Conservation (phyloP, 1,140 invertebrate genomes). For the Oscheius sp. region DNA sequence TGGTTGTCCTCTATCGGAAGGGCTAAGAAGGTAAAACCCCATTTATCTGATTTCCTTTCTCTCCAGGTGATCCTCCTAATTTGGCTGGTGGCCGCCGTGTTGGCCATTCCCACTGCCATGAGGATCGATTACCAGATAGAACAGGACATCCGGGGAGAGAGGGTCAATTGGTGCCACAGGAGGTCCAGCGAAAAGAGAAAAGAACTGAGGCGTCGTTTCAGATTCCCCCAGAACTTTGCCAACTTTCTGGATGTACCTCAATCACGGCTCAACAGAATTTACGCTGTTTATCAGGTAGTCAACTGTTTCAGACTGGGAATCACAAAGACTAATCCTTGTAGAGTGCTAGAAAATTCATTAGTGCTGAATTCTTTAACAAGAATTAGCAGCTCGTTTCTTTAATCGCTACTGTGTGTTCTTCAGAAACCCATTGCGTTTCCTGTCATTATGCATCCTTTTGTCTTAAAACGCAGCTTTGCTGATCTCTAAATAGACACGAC, state of each 20-base stretch:
- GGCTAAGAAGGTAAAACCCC: conserved; percentile 68
- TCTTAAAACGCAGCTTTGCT: no score
- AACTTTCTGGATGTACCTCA: conserved; percentile 13
- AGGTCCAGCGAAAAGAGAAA: conserved; percentile 20
- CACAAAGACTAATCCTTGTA: no score
- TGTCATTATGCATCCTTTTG: no score
- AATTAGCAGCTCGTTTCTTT: no score
- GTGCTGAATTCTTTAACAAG: no score
- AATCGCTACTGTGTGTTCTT: no score
- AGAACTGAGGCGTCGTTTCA: not conserved
- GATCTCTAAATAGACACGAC: no score
- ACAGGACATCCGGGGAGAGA: conserved; percentile 11
- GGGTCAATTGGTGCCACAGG: conserved; percentile 37
- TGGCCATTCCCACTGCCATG: conserved; percentile 60
- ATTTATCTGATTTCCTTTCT: not conserved
- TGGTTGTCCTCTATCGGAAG: conserved; percentile 73
- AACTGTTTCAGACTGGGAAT: no score
- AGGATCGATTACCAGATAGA: conserved; percentile 50
- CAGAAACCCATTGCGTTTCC: no score
- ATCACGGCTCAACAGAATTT: conserved; percentile 28
- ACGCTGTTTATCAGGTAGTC: conserved; percentile 36
- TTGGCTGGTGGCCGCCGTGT: conserved; percentile 67
- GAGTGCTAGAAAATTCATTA: not conserved
- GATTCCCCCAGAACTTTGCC: conserved; percentile 25
- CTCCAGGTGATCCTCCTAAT: conserved; percentile 60